Evolutionary conservation across 2,113 vertebrate species (phyloP), one percentile per base, ranked within the genome.

Genomic region (Indri indri): DNA sequence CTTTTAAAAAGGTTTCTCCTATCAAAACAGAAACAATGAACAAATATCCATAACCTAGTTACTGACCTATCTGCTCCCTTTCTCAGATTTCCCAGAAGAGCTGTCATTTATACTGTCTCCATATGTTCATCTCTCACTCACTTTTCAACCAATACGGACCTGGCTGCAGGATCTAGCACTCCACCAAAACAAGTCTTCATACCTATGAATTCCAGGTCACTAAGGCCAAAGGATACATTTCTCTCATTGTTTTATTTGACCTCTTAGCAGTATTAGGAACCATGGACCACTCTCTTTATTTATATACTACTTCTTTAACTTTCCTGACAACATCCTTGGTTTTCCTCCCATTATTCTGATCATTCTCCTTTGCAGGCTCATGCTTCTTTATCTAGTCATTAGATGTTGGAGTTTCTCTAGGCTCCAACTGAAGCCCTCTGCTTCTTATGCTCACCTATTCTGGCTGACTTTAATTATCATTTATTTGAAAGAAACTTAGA

Each of bases 11-110:
- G 34, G 14, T 68, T 61, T 85, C 61, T 68, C 25, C 34, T 77
- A 59, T n/a, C 23, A 66, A 77, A 90, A 90, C 63, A 91, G 42
- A 91, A 79, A 71, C 27, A 57, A 90, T 83, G 91, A 88, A 42
- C 27, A 74, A 80, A 71, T 61, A 71, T 11, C 40, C 27, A 88
- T 63, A 88, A 82, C 37, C 10, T 82, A 57, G 90, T 66, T 59
- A 95, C 4, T 91, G 25, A 90, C 27, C 42, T n/a, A 59, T 57
- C 68, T 16, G 5, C 17, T 94, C 14, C 52, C 63, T 47, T 95
- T 77, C 34, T 71, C 52, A 70, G 79, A 79, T 30, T 95, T 91
- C 71, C 50, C 61, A 11, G 45, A 84, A 61, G 23, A 79, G 10
- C 3, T 90, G 37, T 65, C 57, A 61, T 54, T 76, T 34, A 65